Base-by-base conservation (phyloP, 2,797 vertebrate species). In the Nyctibius grandis region DNA sequence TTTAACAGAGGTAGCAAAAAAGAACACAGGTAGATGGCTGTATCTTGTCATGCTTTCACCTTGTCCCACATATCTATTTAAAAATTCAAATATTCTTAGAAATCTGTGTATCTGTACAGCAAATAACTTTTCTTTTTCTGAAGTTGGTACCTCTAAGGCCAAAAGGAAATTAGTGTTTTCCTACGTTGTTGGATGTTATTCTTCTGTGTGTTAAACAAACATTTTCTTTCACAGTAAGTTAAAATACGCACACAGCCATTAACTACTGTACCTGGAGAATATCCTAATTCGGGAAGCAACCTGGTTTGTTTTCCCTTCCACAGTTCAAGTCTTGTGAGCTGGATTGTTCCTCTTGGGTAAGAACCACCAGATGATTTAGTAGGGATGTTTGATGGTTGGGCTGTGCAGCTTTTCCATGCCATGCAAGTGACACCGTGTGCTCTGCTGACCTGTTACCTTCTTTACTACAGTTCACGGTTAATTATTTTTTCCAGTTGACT, bases 91-190 rank as follows among this genome's bases (percentile, higher is more conserved):
- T 60, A 29, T 68, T 63, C 82, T 89, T 83, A 64, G 40, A 90
- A 88, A 67, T 45, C 73, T 88, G 20, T 47, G 0, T 65, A 48
- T 78, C 86, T 85, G 53, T 74, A 44, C 91, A 65, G 77, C 82
- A 95, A 86, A 59, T 23, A 74, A 28, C 50, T 75, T n/a, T 51
- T 82, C 45, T 86, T 61, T 86, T 69, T 29, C 76, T 64, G 48
- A 50, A 78, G 54, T 74, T 72, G 26, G 45, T 79, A 15, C 36
- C 68, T 57, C 79, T 78, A 34, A 93, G 69, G 56, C 45, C 67
- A 38, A 31, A 61, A 92, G 78, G 88, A 93, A 93, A 68, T 75
- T 18, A 68, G n/a, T 67, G 57, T 92, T 95, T 90, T 91, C 93
- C 45, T 70, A 19, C 51, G 13, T 63, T 72, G 65, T 40, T 93